phyloP scores from a whole-genome alignment of 2,797 vertebrate genomes.

The Sarcophilus harrisii region DNA sequence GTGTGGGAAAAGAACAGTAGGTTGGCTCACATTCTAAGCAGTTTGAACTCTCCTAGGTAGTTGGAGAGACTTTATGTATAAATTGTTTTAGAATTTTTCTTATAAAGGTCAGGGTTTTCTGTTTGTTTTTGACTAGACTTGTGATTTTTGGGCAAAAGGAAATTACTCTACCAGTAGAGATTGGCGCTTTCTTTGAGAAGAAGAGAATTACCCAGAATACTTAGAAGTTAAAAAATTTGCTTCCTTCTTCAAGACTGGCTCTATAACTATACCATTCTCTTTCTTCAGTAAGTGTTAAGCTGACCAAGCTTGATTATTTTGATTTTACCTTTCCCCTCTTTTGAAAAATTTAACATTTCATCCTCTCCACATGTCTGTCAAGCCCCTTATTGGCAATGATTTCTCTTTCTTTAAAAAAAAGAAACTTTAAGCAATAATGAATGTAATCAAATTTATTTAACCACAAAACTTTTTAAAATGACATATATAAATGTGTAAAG shows the following conservation, averaged over 20 bases:
- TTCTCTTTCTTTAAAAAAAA: neutral
- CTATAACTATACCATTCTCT: slow-evolving; percentile 20
- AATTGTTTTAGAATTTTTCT: neutral
- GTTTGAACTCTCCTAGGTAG: neutral
- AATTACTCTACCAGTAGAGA: neutral
- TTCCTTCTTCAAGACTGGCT: neutral
- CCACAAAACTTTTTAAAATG: neutral
- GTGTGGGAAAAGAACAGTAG: neutral
- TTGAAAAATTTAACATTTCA: neutral
- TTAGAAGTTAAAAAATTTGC: neutral
- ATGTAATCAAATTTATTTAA: neutral
- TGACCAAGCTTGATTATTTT: slow-evolving; percentile 43
- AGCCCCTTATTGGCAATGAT: neutral
- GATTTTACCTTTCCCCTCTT: neutral
- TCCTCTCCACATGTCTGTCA: neutral
- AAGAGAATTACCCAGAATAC: neutral
- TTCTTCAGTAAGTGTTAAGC: slow-evolving; percentile 3
- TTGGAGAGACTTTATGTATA: neutral
- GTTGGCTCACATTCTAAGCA: neutral
- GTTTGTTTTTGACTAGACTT: neutral
- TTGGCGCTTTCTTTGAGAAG: neutral
- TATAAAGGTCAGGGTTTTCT: neutral
- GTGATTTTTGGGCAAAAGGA: neutral
- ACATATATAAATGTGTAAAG: neutral
- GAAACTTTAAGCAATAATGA: neutral